These are phyloP conservation scores for Lycophotia porphyrea DNA, from an alignment of 2,888 invertebrate genomes.

Conservation along the genomic window DNA sequence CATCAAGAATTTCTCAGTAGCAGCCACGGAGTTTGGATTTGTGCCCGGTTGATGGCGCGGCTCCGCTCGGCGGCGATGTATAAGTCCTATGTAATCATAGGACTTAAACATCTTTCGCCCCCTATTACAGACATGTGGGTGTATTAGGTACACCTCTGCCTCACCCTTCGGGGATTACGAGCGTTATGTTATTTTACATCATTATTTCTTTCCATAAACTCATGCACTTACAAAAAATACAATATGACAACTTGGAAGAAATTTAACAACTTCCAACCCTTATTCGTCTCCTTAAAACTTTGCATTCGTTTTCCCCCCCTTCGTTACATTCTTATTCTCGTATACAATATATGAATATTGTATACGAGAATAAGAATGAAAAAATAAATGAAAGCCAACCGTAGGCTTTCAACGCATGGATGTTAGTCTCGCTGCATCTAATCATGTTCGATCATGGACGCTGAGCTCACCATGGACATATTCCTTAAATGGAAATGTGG, in stretches of 20 bases:
- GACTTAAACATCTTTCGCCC: no score
- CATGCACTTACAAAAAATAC: background rate
- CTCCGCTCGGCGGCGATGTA: no score
- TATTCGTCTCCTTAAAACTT: background rate
- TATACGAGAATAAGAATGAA: no score
- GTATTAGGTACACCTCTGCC: no score
- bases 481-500: background rate
- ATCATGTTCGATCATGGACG: constrained; percentile 13
- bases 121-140: no score
- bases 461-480: background rate
- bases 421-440: constrained; percentile 2
- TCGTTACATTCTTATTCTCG: constrained; percentile 15
- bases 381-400: no score
- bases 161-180: no score
- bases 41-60: no score
- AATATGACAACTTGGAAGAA: constrained; percentile 6
- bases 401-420: constrained; percentile 8
- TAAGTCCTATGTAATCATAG: no score
- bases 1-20: no score
- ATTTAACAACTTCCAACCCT: background rate
- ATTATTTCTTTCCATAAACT: background rate
- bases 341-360: constrained; percentile 23
- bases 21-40: no score
- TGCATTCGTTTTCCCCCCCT: background rate
- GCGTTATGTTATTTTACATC: no score